Base-by-base conservation (phyloP, 1,140 invertebrate genomes). In the Cryptotermes secundus region DNA sequence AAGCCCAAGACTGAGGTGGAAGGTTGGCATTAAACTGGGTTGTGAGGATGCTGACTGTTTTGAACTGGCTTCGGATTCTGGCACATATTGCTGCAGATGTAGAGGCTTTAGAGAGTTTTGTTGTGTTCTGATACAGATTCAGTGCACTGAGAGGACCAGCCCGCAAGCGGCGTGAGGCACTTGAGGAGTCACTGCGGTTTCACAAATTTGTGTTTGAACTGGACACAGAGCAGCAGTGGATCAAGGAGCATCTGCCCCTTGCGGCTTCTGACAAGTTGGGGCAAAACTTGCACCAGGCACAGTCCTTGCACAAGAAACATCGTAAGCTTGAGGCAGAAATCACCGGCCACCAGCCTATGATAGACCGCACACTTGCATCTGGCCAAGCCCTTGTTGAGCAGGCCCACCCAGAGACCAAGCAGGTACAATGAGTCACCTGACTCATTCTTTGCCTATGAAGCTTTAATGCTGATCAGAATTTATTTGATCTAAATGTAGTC, bases 171-270 rank as follows among this genome's bases (percentile, higher is more conserved):
- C 92, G 96, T n/a, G 93, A 93, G 38, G 94, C 94, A 24, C 90
- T 99, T 7, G 96, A 98, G 88, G 97, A 98, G 88, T 96, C 96
- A 49, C 89, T 92, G 83, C 93, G 95, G 85, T 96, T 96, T 88
- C 97, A 99, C 89, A 98, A 99, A 89, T 98, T 99, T 90, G 95
- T 95, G 36, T 99, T 99, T 88, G 97, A 99, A 89, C 92, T 98
- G 53, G 96, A 98, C 84, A 95, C 95, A 0, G 98, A 99, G 89
- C 91, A 98, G 87, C 97, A 98, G 88, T 99, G 98, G 98, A 97
- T 99, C 83, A 94, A 95, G 53, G 98, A 99, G 89, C 96, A 97
- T 86, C 88, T 95, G 83, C 95, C 95, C 7, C 92, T 95, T 9
- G 97, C 96, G 3, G 92, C 93, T 0, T 96, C 96, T 2, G 93